These are phyloP conservation scores for Otis tarda DNA, from an alignment of 2,113 vertebrate genomes.

Conservation along the genomic window DNA sequence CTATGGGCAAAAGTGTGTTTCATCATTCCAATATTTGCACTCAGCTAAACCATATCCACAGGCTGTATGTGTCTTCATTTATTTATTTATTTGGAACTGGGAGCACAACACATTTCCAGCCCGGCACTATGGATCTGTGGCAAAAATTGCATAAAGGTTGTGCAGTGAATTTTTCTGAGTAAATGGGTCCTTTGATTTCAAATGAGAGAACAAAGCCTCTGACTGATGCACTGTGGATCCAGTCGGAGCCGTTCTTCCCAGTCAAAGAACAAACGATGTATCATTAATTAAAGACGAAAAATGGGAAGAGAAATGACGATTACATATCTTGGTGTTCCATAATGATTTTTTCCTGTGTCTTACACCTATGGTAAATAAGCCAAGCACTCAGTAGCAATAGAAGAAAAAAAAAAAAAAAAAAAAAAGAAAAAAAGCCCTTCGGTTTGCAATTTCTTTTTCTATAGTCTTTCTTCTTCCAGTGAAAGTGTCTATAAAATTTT, in stretches of 20 bases:
- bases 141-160: slow-evolving; percentile 58
- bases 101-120: slow-evolving; percentile 40
- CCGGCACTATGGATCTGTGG: not conserved
- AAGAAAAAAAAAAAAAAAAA: not conserved
- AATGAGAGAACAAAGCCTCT: slow-evolving; percentile 51
- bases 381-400: slow-evolving; percentile 53
- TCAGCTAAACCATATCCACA: slow-evolving; percentile 64
- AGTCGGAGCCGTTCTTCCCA: slow-evolving; percentile 27
- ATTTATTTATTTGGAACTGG: slow-evolving; percentile 61
- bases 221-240: not conserved
- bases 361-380: slow-evolving; percentile 72
- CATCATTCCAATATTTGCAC: slow-evolving; percentile 63
- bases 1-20: slow-evolving; percentile 48
- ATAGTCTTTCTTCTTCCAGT: slow-evolving; percentile 91
- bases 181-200: not conserved
- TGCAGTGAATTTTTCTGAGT: slow-evolving; percentile 38
- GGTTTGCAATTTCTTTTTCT: slow-evolving; percentile 82
- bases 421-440: not conserved
- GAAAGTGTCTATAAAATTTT: slow-evolving; percentile 99
- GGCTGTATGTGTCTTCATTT: slow-evolving; percentile 34
- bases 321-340: slow-evolving; percentile 48
- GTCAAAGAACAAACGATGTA: slow-evolving; percentile 56
- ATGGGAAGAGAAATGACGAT: slow-evolving; percentile 55
- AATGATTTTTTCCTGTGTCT: slow-evolving; percentile 70
- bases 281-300: slow-evolving; percentile 69